These are phyloP conservation scores for Trogon surrucura DNA, from an alignment of 2,113 vertebrate species.

Conservation along the genomic window DNA sequence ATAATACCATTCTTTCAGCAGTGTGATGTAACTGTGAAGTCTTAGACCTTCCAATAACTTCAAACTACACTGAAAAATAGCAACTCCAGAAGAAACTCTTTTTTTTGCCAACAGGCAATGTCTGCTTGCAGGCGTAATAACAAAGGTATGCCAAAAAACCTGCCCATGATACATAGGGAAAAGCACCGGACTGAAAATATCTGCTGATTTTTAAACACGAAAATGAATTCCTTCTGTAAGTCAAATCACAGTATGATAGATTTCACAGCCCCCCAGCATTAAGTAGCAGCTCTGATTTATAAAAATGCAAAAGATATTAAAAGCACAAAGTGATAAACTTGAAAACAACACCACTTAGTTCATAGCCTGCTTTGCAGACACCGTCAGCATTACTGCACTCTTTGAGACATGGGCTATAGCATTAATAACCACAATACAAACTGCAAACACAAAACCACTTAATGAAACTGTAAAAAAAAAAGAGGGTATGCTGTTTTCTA, in stretches of 20 bases:
- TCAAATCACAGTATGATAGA: background rate
- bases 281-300: background rate
- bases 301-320: background rate
- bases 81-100: background rate
- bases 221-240: background rate
- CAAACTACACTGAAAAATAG: background rate
- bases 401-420: background rate
- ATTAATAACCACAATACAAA: background rate
- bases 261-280: background rate
- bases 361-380: background rate
- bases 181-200: background rate
- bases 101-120: background rate
- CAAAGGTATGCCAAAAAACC: background rate
- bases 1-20: conserved; percentile 1
- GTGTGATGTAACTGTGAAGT: background rate
- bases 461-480: background rate
- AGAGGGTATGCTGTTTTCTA: background rate
- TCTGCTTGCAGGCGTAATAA: background rate
- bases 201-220: background rate
- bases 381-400: background rate
- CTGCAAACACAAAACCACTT: background rate
- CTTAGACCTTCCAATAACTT: background rate
- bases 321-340: background rate
- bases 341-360: background rate
- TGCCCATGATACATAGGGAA: background rate